Conservation (phyloP, 2,797 vertebrate genomes). For the Numenius phaeopus region DNA sequence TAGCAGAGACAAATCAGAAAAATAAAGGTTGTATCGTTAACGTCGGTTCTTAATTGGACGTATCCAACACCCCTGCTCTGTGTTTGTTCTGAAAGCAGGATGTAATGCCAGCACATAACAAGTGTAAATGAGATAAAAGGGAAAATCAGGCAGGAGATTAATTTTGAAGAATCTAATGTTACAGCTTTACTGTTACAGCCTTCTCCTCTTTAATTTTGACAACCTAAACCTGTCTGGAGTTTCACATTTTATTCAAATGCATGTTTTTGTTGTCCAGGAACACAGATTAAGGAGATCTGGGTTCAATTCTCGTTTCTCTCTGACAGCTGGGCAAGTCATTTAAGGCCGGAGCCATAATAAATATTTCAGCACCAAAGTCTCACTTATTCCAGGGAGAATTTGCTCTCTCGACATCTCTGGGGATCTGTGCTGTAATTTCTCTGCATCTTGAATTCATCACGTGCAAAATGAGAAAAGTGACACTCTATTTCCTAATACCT, state of each 20-base stretch:
- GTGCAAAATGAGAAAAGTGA: neutral
- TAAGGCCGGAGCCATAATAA: neutral
- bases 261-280: neutral
- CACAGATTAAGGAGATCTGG: neutral
- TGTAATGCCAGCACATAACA: neutral
- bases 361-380: neutral
- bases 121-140: neutral
- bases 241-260: neutral
- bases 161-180: neutral
- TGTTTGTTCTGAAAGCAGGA: neutral
- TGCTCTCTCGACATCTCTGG: neutral
- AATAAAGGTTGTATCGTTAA: neutral
- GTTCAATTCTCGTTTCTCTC: neutral
- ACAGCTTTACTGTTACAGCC: neutral
- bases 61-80: neutral
- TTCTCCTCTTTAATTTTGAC: neutral
- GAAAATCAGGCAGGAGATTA: neutral
- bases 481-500: neutral
- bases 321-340: neutral
- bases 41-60: accelerated
- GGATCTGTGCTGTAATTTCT: neutral
- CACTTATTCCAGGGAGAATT: neutral
- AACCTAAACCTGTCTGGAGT: neutral
- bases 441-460: neutral
- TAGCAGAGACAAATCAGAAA: conserved; percentile 32